Base-by-base conservation (phyloP, 2,888 invertebrate genomes). In the Linnaemya vulpina region DNA sequence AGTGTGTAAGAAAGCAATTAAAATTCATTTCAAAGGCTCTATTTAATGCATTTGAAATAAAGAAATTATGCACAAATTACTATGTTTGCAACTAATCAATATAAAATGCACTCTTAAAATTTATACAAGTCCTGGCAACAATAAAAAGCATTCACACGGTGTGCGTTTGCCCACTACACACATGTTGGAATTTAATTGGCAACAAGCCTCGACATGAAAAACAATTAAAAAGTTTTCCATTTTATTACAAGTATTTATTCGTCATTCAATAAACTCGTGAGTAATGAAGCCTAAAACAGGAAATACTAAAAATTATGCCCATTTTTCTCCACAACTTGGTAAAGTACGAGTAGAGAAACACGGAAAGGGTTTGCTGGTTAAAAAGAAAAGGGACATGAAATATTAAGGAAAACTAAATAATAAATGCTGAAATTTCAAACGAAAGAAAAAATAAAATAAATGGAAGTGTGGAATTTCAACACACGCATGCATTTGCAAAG, bases 261-360 rank as follows among this genome's bases (percentile, higher is more conserved):
- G 22, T 62, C 80, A 67, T 67, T 76, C 74, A 82, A 71, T 82
- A 74, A 71, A 74, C 58, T 78, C 82, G 55, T 71, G 76, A 70
- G 73, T 82, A 85, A 85, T 78, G 74, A 81, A 84, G 81, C 82
- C 77, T 68, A 68, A 84, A 77, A 77, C 68, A 35, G 83, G 83
- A 78, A 78, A 68, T 49, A 49, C 73, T 74, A 63, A 83, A 81
- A 84, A 76, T 62, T 81, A 84, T 80, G 60, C 25, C 70, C 71
- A 70, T 65, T 51, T 77, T 79, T 22, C 3, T 40, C 25, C n/a
- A 20, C 7, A 7, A 13, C 40, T n/a, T 35, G 43, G 22, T 63
- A n/a, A n/a, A n/a, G 30, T 30, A 3, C 30, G 62, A 15, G 38
- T 25, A 35, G 17, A 63, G 63, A 53, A 79, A 62, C 55, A 65